A percentile compares a stretch with the other conserved stretches of the same genome.
These are phyloP conservation scores for Rhinichthys klamathensis DNA, from an alignment of 2,113 vertebrate species.

Conservation along the genomic window DNA sequence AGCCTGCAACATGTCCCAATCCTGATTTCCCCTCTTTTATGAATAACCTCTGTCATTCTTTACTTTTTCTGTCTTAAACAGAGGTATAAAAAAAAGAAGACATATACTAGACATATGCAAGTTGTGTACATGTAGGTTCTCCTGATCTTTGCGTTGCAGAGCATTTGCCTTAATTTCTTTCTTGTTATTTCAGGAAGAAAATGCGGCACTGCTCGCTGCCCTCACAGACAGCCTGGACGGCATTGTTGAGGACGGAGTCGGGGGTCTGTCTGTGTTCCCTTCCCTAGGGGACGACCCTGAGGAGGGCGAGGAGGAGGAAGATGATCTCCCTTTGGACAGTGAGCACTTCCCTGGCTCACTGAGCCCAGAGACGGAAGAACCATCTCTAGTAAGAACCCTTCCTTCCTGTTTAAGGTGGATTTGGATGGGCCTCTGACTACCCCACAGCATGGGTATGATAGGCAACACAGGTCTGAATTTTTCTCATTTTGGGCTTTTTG, in stretches of 20 bases:
- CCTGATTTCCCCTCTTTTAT: not conserved
- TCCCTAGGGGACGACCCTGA: constrained; percentile 81
- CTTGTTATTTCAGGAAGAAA: constrained; percentile 82
- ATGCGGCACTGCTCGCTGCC: constrained; percentile 92
- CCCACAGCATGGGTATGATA: constrained; percentile 80
- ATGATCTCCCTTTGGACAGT: constrained; percentile 68
- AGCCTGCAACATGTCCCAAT: not conserved
- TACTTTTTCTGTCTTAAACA: not conserved
- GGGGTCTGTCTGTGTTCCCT: constrained; percentile 89
- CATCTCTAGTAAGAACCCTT: constrained; percentile 91
- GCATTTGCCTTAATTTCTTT: constrained; percentile 31
- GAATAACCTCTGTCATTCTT: not conserved
- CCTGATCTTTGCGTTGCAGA: not conserved
- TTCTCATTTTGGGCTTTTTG: constrained; percentile 80
- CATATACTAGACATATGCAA: not conserved
- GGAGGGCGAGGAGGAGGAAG: constrained; percentile 75
- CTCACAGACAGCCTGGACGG: constrained; percentile 94
- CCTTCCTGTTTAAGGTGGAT: constrained; percentile 79
- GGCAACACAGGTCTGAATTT: constrained; percentile 87
- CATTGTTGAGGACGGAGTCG: constrained; percentile 90
- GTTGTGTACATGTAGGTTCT: not conserved
- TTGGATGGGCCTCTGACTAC: constrained; percentile 79
- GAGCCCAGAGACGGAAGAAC: constrained; percentile 86
- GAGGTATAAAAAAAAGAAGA: not conserved
- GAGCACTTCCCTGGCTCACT: constrained; percentile 72